Percentiles rank a stretch among this genome's conserved stretches.
Conservation (phyloP, 2,797 vertebrate species). For the Allobates femoralis region DNA sequence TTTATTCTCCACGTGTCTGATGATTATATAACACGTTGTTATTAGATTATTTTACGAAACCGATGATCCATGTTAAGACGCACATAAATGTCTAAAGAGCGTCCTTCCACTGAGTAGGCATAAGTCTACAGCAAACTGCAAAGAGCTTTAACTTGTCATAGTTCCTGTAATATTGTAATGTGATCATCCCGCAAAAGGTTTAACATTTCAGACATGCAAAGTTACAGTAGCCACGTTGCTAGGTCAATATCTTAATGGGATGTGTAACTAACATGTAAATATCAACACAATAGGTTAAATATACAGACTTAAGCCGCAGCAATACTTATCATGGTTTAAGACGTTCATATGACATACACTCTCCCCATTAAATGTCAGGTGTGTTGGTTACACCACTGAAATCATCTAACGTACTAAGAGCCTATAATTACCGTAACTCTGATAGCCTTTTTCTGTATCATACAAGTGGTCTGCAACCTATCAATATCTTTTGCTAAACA, state of each 20-base stretch:
- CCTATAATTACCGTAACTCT: neutral
- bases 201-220: neutral
- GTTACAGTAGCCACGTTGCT: conserved; percentile 3
- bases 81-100: neutral
- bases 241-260: conserved; percentile 8
- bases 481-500: no score
- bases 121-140: conserved; percentile 22
- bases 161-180: neutral
- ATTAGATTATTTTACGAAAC: neutral
- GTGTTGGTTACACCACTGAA: neutral
- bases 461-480: no score
- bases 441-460: no score
- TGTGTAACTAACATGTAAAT: conserved; percentile 31
- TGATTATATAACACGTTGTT: neutral
- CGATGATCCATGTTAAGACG: neutral
- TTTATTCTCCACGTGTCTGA: neutral
- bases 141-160: neutral
- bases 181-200: neutral
- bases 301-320: neutral
- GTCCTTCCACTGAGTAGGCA: neutral
- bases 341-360: neutral
- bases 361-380: neutral
- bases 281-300: conserved; percentile 31
- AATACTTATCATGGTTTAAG: neutral
- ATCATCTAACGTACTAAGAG: neutral